These are phyloP conservation scores for Pachymerium ferrugineum DNA, from an alignment of 2,888 invertebrate genomes.

Conservation along the genomic window DNA sequence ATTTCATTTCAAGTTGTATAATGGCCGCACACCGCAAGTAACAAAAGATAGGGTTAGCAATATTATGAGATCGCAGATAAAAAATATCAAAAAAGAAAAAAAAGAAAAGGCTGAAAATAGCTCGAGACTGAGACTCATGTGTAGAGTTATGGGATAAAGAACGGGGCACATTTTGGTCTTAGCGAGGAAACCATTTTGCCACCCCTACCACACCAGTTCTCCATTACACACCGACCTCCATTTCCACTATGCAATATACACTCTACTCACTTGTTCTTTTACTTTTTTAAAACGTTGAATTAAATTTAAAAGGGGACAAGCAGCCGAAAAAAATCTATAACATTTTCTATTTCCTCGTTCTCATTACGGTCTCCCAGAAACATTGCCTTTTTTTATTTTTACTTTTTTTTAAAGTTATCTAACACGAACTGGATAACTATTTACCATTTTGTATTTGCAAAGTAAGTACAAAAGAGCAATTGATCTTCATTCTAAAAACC, in stretches of 20 bases:
- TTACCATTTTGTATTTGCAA: too few relatives aligned
- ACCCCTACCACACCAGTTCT: constrained; percentile 16
- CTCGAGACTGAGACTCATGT: constrained; percentile 8
- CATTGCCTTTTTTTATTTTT: background rate
- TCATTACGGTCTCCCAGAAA: background rate
- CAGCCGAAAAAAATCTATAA: constrained; percentile 16
- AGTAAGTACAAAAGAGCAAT: too few relatives aligned
- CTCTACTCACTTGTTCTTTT: constrained; percentile 25
- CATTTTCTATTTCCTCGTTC: constrained; percentile 25
- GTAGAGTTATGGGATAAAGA: constrained; percentile 27
- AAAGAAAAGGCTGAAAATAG: constrained; percentile 23
- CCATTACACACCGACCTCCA: constrained; percentile 27
- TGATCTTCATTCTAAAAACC: too few relatives aligned
- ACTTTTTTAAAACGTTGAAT: constrained; percentile 27
- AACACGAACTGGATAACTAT: background rate
- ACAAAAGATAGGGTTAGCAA: constrained; percentile 10
- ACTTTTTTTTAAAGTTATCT: background rate
- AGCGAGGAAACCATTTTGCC: constrained; percentile 10
- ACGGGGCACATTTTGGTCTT: constrained; percentile 15
- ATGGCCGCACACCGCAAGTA: constrained; percentile 20
- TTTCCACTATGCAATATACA: constrained; percentile 24
- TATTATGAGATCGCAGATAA: constrained; percentile 9
- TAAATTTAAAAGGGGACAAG: constrained; percentile 14
- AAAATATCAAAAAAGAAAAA: constrained; percentile 2
- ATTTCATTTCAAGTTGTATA: constrained; percentile 20